A percentile compares a stretch with the other conserved stretches of the same genome.
phyloP scores from a whole-genome alignment of 2,888 invertebrate genomes.

The Trichopoda pennipes region DNA sequence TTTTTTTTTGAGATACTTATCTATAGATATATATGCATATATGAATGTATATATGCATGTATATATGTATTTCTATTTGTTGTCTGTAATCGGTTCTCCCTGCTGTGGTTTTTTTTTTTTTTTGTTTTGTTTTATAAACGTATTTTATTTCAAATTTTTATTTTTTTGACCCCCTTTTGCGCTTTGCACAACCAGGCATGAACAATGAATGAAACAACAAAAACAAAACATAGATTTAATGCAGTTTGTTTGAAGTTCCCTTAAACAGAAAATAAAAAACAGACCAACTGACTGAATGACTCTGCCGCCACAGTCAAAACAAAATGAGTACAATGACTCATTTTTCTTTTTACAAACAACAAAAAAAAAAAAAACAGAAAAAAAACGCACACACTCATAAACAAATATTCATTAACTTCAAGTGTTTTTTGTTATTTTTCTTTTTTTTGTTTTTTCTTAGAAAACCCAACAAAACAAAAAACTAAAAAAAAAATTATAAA shows the following conservation, averaged over 20 bases:
- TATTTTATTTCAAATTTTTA: slow-evolving; percentile 2
- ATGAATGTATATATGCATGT: too few species aligned
- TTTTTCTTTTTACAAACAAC: slow-evolving; percentile 6
- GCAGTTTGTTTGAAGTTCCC: slow-evolving; percentile 43
- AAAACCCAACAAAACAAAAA: slow-evolving; percentile 30
- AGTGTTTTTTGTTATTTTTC: neutral
- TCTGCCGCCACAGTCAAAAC: slow-evolving; percentile 50
- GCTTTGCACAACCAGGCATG: slow-evolving; percentile 39
- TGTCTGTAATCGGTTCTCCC: neutral
- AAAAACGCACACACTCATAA: neutral
- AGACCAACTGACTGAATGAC: slow-evolving; percentile 48
- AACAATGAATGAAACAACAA: slow-evolving; percentile 36
- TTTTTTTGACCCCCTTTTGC: slow-evolving; percentile 58
- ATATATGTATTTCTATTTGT: neutral
- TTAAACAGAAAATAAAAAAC: slow-evolving; percentile 30
- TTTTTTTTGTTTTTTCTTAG: slow-evolving; percentile 13
- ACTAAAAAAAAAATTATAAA: slow-evolving; percentile 23
- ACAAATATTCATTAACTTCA: slow-evolving; percentile 40
- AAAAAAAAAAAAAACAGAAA: neutral
- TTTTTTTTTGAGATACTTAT: too few species aligned
- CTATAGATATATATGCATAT: neutral
- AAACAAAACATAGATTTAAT: slow-evolving; percentile 48
- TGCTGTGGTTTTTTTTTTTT: neutral
- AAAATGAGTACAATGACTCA: slow-evolving; percentile 67
- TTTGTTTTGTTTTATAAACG: neutral